These are phyloP conservation scores for Tamandua tetradactyla DNA, from an alignment of 2,797 vertebrate species.

Conservation along the genomic window DNA sequence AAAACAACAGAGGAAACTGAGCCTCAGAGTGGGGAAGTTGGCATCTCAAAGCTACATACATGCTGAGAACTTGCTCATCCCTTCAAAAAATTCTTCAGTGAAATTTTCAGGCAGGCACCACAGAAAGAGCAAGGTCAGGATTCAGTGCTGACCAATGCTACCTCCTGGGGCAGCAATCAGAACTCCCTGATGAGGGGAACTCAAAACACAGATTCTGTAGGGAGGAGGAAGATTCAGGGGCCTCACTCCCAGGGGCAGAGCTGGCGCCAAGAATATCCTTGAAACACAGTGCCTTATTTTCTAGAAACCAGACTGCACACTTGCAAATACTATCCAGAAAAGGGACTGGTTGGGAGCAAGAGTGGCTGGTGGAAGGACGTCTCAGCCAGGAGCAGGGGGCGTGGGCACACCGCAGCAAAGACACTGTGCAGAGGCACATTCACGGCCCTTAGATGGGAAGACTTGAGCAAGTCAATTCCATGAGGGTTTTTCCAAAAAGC, in stretches of 20 bases:
- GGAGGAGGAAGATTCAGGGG: neutral
- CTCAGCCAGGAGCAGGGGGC: neutral
- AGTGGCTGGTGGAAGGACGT: neutral
- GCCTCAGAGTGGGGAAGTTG: neutral
- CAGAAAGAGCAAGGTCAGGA: neutral
- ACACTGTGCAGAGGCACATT: rapidly evolving
- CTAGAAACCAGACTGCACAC: neutral
- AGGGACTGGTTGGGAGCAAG: neutral
- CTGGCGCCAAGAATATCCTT: neutral
- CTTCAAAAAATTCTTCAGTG: neutral
- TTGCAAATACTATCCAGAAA: neutral
- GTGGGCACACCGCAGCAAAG: rapidly evolving
- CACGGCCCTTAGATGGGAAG: rapidly evolving
- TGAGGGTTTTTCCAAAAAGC: neutral
- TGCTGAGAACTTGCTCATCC: neutral
- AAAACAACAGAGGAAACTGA: neutral
- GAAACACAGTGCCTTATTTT: neutral
- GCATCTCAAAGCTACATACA: neutral
- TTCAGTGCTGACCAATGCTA: rapidly evolving
- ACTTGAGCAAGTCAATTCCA: neutral
- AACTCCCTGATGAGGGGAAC: neutral
- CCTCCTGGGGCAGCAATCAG: neutral
- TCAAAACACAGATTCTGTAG: neutral
- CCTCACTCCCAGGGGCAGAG: neutral
- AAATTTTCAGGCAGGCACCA: neutral